Evolutionary conservation across 1,140 invertebrate species (phyloP), one percentile per base, ranked within the genome.

Genomic region (Ceratosolen solmsi): DNA sequence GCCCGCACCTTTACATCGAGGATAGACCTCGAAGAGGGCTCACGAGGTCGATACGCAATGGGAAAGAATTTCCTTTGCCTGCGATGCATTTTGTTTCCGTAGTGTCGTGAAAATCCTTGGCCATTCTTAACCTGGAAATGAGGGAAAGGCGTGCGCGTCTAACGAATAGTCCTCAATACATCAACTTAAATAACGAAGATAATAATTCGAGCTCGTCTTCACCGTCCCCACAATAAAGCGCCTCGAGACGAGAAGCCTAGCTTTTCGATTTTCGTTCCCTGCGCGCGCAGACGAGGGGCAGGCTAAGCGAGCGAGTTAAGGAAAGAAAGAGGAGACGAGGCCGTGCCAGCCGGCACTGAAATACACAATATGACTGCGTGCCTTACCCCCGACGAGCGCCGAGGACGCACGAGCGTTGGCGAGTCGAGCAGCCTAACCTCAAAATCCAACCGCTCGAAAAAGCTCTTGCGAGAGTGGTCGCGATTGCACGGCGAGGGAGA

Each of bases 221-320:
- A 5, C 41, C 41, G 41, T 46, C 13, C 41, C n/a, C n/a, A n/a
- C n/a, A n/a, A n/a, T n/a, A n/a, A n/a, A n/a, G n/a, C n/a, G n/a
- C n/a, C n/a, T n/a, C n/a, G n/a, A n/a, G n/a, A n/a, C n/a, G n/a
- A n/a, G n/a, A n/a, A n/a, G n/a, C n/a, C 33, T 30, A 33, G 5
- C 56, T 58, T 58, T 68, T 68, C 63, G 63, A 68, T 68, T 68
- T 68, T 88, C 85, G 85, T 86, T 86, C 84, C 84, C 85, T 86
- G 85, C 83, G 85, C 85, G 87, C 83, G 83, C 84, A 87, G 85
- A 85, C 86, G 84, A 81, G 84, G 83, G 86, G 84, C 86, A 88
- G 87, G 84, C 84, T 80, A 83, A 80, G 82, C 80, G 76, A 85
- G 80, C 84, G 83, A 82, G 36, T 84, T 82, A 41, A 54, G 79